phyloP scores from a whole-genome alignment of 2,888 invertebrate species.

The Acleris holmiana region DNA sequence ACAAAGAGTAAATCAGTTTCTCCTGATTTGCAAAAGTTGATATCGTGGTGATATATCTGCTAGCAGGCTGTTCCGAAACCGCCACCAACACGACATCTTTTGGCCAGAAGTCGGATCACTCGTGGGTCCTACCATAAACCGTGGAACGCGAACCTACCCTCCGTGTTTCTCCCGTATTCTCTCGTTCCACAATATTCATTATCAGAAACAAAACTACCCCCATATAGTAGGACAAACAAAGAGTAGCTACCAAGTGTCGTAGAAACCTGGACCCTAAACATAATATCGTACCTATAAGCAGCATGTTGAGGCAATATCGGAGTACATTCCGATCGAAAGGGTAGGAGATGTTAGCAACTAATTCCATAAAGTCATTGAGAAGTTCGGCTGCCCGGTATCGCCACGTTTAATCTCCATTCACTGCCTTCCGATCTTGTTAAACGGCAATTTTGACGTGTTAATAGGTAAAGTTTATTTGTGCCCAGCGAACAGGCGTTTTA shows the following conservation, averaged over 20 bases:
- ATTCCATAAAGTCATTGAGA: constrained; percentile 76
- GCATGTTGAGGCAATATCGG: constrained; percentile 23
- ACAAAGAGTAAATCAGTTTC: too few species aligned
- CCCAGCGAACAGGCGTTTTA: constrained; percentile 63
- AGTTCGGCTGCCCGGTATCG: constrained; percentile 69
- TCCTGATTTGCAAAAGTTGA: too few species aligned
- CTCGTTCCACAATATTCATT: too few species aligned
- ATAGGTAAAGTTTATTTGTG: constrained; percentile 75
- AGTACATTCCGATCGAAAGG: constrained; percentile 35
- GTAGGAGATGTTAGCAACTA: constrained; percentile 59
- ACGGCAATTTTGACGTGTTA: constrained; percentile 78
- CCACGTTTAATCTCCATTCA: constrained; percentile 79
- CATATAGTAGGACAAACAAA: too few species aligned
- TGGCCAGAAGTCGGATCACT: too few species aligned
- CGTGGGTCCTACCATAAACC: too few species aligned
- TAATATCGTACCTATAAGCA: constrained; percentile 10
- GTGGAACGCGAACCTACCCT: too few species aligned
- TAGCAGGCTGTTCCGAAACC: too few species aligned
- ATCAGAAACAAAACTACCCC: too few species aligned
- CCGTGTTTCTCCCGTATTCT: too few species aligned
- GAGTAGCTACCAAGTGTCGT: not conserved
- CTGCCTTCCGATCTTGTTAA: constrained; percentile 74
- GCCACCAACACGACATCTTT: too few species aligned
- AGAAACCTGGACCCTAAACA: constrained; percentile 8
- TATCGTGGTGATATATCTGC: too few species aligned